Evolutionary conservation across 2,888 invertebrate species (phyloP).

Genomic region (Lobophora halterata): DNA sequence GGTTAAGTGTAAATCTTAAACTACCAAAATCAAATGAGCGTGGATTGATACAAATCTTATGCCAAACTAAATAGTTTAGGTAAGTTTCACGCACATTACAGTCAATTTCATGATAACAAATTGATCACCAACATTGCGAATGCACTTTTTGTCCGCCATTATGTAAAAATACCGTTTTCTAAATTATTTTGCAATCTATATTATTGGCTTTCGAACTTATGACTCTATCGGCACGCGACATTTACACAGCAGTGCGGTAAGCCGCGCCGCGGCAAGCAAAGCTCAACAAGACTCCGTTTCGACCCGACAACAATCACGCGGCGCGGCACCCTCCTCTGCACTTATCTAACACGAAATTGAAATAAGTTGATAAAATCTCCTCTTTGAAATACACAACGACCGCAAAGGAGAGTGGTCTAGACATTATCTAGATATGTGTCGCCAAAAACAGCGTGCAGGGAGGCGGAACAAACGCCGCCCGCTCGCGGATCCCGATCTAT

Average conservation of each 20-base stretch:
- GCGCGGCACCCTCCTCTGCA: constrained; percentile 45
- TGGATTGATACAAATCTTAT: neutral
- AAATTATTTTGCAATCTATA: constrained; percentile 66
- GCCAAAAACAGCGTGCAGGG: constrained; percentile 56
- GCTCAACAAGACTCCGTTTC: constrained; percentile 13
- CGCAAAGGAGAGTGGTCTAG: constrained; percentile 58
- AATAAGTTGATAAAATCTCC: constrained; percentile 64
- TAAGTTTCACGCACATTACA: constrained; percentile 6
- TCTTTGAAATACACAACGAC: constrained; percentile 52
- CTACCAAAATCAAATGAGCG: neutral
- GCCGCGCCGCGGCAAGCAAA: constrained; percentile 36
- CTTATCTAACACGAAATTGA: constrained; percentile 61
- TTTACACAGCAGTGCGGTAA: constrained; percentile 62
- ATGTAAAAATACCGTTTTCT: constrained; percentile 63
- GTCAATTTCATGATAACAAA: constrained; percentile 18
- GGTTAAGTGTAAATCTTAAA: neutral
- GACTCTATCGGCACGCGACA: constrained; percentile 75
- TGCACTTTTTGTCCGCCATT: constrained; percentile 48
- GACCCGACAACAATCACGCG: constrained; percentile 33
- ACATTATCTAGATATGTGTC: constrained; percentile 65
- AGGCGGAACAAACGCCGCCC: constrained; percentile 56
- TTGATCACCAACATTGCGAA: constrained; percentile 17
- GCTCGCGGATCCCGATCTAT: constrained; percentile 40
- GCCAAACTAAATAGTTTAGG: neutral
- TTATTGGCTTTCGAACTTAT: constrained; percentile 65